Conservation (phyloP, 2,113 vertebrate species). For the Panthera uncia region DNA sequence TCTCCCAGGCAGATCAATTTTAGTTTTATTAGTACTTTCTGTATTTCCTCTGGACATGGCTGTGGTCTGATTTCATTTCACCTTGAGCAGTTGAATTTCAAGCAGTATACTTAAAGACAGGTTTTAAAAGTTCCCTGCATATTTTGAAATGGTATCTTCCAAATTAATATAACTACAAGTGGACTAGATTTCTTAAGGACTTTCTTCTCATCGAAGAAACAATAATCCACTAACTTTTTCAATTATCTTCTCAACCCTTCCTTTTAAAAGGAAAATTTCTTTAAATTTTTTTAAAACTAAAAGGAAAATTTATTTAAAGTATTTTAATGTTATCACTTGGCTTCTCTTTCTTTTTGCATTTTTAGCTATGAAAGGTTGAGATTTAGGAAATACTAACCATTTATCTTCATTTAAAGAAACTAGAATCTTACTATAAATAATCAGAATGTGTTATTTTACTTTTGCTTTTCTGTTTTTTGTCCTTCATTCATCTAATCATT, state of each 20-base stretch:
- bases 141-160: neutral
- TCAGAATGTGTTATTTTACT: neutral
- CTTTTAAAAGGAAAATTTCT: neutral
- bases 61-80: neutral
- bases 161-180: neutral
- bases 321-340: neutral
- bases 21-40: slow-evolving; percentile 18
- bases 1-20: neutral
- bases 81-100: neutral
- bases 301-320: neutral
- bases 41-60: neutral
- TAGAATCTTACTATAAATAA: neutral
- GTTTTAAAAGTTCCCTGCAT: neutral
- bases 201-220: neutral
- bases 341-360: neutral
- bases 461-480: neutral
- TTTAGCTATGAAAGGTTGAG: neutral
- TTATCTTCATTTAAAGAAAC: neutral
- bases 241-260: neutral
- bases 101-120: neutral
- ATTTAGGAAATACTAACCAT: neutral
- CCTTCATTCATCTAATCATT: neutral
- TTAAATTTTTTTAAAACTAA: neutral
- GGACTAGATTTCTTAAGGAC: neutral
- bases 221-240: neutral